Evolutionary conservation across 2,888 invertebrate species (phyloP).

Genomic region (Protula sp.): DNA sequence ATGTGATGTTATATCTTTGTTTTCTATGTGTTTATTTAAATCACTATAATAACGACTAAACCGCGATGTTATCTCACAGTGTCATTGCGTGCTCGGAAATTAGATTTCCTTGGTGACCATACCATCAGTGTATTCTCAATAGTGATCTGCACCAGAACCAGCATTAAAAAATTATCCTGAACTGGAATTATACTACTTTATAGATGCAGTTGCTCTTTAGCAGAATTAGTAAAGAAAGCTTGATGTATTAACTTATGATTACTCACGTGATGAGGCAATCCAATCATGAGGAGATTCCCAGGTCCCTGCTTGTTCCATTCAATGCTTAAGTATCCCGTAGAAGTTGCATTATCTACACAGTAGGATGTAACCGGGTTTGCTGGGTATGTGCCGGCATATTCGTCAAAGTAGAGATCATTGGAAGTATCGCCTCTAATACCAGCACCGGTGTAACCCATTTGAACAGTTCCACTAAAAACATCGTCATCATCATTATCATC

Average conservation of each 20-base stretch:
- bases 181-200: too few species aligned
- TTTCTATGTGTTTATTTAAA: too few species aligned
- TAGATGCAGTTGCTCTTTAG: too few species aligned
- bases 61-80: too few species aligned
- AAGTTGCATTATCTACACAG: conserved; percentile 22
- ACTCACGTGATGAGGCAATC: conserved; percentile 37
- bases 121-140: too few species aligned
- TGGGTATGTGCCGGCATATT: conserved; percentile 28
- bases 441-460: conserved; percentile 33
- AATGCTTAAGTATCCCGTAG: conserved; percentile 28
- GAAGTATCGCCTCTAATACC: conserved; percentile 28
- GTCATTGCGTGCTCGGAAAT: too few species aligned
- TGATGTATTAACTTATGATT: background rate
- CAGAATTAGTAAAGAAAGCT: too few species aligned
- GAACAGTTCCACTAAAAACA: conserved; percentile 26
- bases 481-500: conserved; percentile 29
- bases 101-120: too few species aligned
- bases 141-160: too few species aligned
- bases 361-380: conserved; percentile 30
- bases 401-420: conserved; percentile 16
- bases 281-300: conserved; percentile 29
- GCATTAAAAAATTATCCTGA: too few species aligned
- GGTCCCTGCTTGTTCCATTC: conserved; percentile 26
- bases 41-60: too few species aligned
- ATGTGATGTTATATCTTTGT: too few species aligned